Evolutionary conservation across 1,140 invertebrate genomes (phyloP), one percentile per base, ranked within the genome.

Genomic region (Trachelipus rathkii): DNA sequence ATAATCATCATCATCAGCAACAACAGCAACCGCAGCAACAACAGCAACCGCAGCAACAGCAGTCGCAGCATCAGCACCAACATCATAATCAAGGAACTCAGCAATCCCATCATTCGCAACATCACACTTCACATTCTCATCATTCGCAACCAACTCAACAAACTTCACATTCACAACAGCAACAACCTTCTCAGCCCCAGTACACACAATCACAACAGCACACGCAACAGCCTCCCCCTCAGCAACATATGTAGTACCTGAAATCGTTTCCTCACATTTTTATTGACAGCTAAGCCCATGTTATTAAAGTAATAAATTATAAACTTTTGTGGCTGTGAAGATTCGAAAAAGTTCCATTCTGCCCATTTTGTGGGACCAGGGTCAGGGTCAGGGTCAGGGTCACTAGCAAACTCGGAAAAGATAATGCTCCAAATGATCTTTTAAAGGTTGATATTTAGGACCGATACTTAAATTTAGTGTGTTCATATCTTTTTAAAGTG

Each of bases 1-100:
- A 76, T 15, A 71, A 74, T n/a, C 77, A 74, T 19, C 77, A 78
- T n/a, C 80, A 81, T 19, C 80, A 79, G n/a, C 72, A 78, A 15
- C 76, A 77, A 21, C 79, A 77, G 9, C 79, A 77, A 19, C 79
- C 75, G 9, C 78, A 79, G 10, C 79, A 80, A n/a, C 79, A 80
- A 43, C 78, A 74, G 24, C 75, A 73, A 44, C 79, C 73, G 13
- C 73, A 72, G 23, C 76, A 77, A 45, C 73, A 66, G 0, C 73
- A 53, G 19, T 23, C 23, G 0, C 73, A 75, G n/a, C n/a, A 24
- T 21, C 73, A 75, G 33, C 50, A 66, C 46, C 60, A 3, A n/a
- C 71, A 72, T 11, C 60, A 68, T 19, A 43, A 60, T 15, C 72
- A 44, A 73, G 33, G 46, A 46, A 53, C 72, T 7, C 60, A 45